These are phyloP conservation scores for Odocoileus hemionus DNA, from an alignment of 2,113 vertebrate species.

Conservation along the genomic window DNA sequence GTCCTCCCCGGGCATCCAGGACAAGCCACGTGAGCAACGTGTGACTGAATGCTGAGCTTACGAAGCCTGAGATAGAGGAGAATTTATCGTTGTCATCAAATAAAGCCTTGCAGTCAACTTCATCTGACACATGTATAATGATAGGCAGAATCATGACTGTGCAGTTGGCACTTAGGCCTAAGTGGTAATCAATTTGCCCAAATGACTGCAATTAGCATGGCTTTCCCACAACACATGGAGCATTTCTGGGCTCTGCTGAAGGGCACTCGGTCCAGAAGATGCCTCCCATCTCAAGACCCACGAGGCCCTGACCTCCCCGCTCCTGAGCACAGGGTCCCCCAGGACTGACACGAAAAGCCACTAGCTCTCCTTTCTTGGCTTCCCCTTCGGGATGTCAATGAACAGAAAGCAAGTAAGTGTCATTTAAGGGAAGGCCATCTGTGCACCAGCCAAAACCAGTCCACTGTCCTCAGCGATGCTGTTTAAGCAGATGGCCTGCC, in stretches of 20 bases:
- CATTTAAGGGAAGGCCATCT: background rate
- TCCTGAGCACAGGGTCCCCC: background rate
- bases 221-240: background rate
- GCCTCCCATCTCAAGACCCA: background rate
- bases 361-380: background rate
- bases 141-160: background rate
- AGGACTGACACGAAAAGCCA: background rate
- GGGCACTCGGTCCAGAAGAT: too few species aligned
- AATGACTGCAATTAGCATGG: background rate
- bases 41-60: background rate
- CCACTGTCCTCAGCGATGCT: accelerated
- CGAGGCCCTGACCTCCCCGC: accelerated
- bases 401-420: background rate
- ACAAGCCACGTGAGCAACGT: accelerated
- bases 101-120: conserved; percentile 15
- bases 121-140: background rate
- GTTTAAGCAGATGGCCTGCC: background rate
- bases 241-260: background rate
- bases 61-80: background rate
- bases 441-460: background rate
- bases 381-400: background rate
- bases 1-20: background rate
- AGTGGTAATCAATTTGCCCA: conserved; percentile 28
- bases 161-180: background rate
- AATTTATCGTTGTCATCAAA: conserved; percentile 26